Percentiles rank a stretch among this genome's conserved stretches.
Evolutionary conservation across 2,113 vertebrate genomes (phyloP).

Genomic region (Perognathus longimembris): DNA sequence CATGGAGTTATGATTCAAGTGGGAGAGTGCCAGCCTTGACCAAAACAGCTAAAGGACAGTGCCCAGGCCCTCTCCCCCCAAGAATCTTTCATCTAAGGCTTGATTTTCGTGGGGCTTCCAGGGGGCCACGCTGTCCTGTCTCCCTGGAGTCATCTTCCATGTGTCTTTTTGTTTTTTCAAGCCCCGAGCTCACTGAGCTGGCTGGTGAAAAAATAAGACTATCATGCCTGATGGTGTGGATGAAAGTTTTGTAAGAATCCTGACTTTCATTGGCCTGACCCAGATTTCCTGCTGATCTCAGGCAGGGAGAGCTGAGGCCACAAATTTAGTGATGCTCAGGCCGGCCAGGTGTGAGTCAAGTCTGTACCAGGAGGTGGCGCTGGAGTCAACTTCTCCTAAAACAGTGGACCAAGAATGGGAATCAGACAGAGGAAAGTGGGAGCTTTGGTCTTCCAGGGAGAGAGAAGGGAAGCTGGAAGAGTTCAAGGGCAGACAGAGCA

Average conservation of each 20-base stretch:
- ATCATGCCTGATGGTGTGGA: not conserved
- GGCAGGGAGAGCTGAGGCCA: not conserved
- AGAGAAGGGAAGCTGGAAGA: not conserved
- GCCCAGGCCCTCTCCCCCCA: no score
- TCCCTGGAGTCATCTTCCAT: not conserved
- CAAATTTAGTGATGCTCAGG: not conserved
- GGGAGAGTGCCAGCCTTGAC: no score
- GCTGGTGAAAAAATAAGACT: not conserved
- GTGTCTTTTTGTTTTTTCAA: not conserved
- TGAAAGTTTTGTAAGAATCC: not conserved
- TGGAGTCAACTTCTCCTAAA: not conserved
- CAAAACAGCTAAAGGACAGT: no score
- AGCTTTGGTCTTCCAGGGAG: not conserved
- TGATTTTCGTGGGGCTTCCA: not conserved
- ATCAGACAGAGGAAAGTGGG: not conserved
- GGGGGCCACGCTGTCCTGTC: not conserved
- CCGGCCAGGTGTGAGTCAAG: not conserved
- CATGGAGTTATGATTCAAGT: no score
- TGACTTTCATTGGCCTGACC: not conserved
- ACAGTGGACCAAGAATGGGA: not conserved
- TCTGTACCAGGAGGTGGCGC: no score
- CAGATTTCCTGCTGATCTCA: not conserved
- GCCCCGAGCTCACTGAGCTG: not conserved
- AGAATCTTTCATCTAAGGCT: not conserved
- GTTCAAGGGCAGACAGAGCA: fast-evolving